phyloP scores from a whole-genome alignment of 2,888 invertebrate genomes.

The Melikaiella ostensackeni region DNA sequence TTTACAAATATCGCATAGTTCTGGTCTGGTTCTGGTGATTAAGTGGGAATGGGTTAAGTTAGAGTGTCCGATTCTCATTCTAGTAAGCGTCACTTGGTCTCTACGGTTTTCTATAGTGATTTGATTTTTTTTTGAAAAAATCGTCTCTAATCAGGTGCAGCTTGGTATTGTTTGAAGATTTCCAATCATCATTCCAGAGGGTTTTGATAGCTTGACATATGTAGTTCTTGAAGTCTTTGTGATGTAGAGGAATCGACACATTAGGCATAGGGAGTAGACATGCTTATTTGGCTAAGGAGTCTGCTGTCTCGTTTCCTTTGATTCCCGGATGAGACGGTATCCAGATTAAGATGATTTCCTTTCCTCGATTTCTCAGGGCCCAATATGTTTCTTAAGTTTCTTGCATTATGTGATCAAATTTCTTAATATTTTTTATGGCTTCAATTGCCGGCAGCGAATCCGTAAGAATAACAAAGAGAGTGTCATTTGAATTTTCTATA shows the following conservation, averaged over 20 bases:
- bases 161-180: not conserved
- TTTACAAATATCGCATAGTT: no score
- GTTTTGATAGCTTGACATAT: not conserved
- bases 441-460: not conserved
- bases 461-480: no score
- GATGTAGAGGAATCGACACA: no score
- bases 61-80: no score
- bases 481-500: no score
- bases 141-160: no score
- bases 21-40: no score
- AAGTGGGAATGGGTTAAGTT: no score
- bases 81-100: no score
- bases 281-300: not conserved
- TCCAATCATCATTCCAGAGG: not conserved
- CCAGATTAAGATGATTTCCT: not conserved
- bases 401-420: not conserved
- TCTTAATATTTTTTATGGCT: not conserved
- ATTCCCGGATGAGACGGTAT: conserved; percentile 3
- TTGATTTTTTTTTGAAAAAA: no score
- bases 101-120: no score
- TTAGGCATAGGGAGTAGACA: not conserved
- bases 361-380: not conserved
- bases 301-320: conserved; percentile 4
- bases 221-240: not conserved
- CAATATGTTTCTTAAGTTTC: not conserved